A percentile compares a stretch with the other conserved stretches of the same genome.
phyloP scores from a whole-genome alignment of 2,797 vertebrate species.

The Oreonectes daqikongensis region DNA sequence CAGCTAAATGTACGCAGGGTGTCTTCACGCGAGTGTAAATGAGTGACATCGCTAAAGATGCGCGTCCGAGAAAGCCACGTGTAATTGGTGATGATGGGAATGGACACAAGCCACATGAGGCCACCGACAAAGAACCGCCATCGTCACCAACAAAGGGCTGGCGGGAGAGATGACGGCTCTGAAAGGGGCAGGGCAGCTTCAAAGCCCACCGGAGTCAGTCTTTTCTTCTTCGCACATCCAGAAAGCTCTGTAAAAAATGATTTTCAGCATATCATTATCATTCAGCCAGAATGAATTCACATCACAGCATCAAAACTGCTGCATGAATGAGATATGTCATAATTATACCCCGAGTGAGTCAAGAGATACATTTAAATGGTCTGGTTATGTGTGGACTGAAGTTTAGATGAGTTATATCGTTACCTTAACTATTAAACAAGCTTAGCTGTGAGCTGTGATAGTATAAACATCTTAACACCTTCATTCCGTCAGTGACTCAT shows the following conservation, averaged over 20 bases:
- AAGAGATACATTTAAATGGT: constrained; percentile 17
- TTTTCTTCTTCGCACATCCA: constrained; percentile 57
- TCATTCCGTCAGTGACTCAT: too few species aligned
- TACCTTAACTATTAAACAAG: not conserved
- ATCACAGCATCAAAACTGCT: constrained; percentile 35
- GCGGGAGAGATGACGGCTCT: constrained; percentile 53
- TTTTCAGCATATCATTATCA: constrained; percentile 57
- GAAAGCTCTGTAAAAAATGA: constrained; percentile 51
- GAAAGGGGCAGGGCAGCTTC: constrained; percentile 57
- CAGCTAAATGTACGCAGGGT: constrained; percentile 65
- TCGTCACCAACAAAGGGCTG: constrained; percentile 59
- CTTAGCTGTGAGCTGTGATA: not conserved
- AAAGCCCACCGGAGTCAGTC: constrained; percentile 52
- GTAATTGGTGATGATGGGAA: constrained; percentile 76
- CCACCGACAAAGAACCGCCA: constrained; percentile 72
- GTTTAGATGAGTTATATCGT: not conserved
- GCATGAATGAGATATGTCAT: constrained; percentile 12
- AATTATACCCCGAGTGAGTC: constrained; percentile 11
- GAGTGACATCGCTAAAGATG: constrained; percentile 61
- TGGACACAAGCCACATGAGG: constrained; percentile 83
- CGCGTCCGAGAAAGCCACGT: constrained; percentile 58
- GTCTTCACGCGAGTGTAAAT: constrained; percentile 65
- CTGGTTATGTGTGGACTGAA: constrained; percentile 11
- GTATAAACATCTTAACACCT: too few species aligned
- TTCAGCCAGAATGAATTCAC: constrained; percentile 42